Conservation (phyloP, 2,113 vertebrate species). For the Parus major region DNA sequence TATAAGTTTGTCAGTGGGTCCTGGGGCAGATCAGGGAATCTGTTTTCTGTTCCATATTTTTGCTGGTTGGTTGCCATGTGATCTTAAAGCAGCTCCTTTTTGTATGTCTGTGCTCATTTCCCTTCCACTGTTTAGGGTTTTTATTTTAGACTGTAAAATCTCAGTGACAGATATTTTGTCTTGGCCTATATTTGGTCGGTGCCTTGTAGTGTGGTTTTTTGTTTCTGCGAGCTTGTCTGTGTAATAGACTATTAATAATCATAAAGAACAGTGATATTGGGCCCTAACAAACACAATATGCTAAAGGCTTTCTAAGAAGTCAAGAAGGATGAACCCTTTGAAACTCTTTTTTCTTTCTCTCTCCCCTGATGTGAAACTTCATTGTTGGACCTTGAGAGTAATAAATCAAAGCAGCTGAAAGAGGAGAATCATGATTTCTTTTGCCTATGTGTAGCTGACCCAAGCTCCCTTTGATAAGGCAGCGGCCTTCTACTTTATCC, state of each 20-base stretch:
- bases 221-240: neutral
- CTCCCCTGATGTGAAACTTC: conserved; percentile 44
- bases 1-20: neutral
- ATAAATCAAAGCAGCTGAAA: conserved; percentile 46
- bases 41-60: neutral
- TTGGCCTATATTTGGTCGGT: neutral
- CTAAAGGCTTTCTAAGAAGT: conserved; percentile 10
- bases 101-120: neutral
- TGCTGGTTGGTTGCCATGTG: neutral
- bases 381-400: conserved; percentile 11
- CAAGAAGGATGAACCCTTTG: conserved; percentile 18
- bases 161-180: neutral
- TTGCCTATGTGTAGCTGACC: neutral
- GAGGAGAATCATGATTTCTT: conserved; percentile 8
- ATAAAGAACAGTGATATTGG: neutral
- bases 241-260: neutral
- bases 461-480: conserved; percentile 40
- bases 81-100: neutral
- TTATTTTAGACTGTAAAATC: neutral
- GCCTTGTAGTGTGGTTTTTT: neutral
- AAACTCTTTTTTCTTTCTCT: conserved; percentile 10
- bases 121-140: neutral
- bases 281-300: neutral
- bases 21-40: neutral
- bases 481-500: conserved; percentile 24